phyloP scores from a whole-genome alignment of 2,797 vertebrate genomes.

The Pelodytes ibericus region DNA sequence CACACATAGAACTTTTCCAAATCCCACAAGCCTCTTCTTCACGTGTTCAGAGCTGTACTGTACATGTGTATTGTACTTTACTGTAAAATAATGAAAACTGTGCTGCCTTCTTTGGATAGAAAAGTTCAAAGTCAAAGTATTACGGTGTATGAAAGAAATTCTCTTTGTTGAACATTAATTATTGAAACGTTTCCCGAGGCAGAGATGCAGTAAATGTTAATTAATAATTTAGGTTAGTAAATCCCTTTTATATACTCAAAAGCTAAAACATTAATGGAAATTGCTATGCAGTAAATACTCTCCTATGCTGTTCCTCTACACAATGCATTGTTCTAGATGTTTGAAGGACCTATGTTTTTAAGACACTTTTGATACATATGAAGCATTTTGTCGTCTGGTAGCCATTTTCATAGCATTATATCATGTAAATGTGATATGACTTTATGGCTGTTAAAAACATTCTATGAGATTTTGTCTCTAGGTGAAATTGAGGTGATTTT shows the following conservation, averaged over 20 bases:
- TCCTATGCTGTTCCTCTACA: constrained; percentile 25
- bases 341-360: too few relatives aligned
- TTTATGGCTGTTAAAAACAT: too few relatives aligned
- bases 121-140: constrained; percentile 16
- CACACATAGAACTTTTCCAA: too few relatives aligned
- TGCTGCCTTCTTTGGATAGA: not conserved
- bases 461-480: too few relatives aligned
- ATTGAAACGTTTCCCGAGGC: constrained; percentile 49
- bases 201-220: constrained; percentile 50
- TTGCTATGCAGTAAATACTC: constrained; percentile 29
- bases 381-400: too few relatives aligned
- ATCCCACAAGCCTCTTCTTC: constrained; percentile 3
- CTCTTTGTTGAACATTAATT: constrained; percentile 44
- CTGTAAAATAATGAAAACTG: constrained; percentile 3
- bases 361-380: too few relatives aligned
- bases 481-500: too few relatives aligned
- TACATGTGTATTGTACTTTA: constrained; percentile 5
- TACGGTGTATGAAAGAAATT: constrained; percentile 36
- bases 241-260: constrained; percentile 53
- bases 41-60: not conserved
- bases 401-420: too few relatives aligned
- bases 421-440: too few relatives aligned
- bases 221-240: constrained; percentile 52
- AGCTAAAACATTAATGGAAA: constrained; percentile 52
- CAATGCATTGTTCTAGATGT: constrained; percentile 14